phyloP scores from a whole-genome alignment of 2,888 invertebrate species.

The Dolichopus griseipennis region DNA sequence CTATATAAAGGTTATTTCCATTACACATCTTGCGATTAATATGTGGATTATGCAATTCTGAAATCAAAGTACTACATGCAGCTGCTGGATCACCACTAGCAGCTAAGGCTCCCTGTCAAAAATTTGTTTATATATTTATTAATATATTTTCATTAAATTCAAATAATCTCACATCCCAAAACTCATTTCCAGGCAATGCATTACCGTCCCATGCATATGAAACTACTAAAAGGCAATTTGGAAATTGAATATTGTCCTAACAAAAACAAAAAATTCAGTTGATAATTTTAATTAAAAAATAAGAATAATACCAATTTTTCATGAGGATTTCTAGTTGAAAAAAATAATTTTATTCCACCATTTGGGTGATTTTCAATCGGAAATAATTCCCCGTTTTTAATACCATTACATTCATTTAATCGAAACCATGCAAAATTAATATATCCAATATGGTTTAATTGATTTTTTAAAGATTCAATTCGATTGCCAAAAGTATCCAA shows the following conservation, averaged over 20 bases:
- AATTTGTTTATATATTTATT: too few species aligned
- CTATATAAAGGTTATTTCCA: constrained; percentile 42
- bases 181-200: constrained; percentile 64
- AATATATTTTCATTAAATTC: too few species aligned
- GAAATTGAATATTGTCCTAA: constrained; percentile 16
- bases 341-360: constrained; percentile 46
- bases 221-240: constrained; percentile 50
- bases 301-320: constrained; percentile 39
- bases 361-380: constrained; percentile 30
- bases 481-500: constrained; percentile 56
- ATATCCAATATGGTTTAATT: constrained; percentile 50
- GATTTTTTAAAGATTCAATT: constrained; percentile 44
- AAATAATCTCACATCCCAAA: constrained; percentile 48
- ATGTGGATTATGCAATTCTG: constrained; percentile 45
- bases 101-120: not conserved
- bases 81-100: constrained; percentile 44
- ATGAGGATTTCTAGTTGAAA: constrained; percentile 51
- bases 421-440: constrained; percentile 59
- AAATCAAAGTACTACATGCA: constrained; percentile 45
- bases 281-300: too few species aligned
- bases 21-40: constrained; percentile 42
- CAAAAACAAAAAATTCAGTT: not conserved
- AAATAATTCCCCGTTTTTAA: constrained; percentile 42
- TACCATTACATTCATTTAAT: constrained; percentile 43
- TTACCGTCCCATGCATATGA: constrained; percentile 68